Base-by-base conservation (phyloP, 2,113 vertebrate genomes). In the Trematocara nigrifrons region DNA sequence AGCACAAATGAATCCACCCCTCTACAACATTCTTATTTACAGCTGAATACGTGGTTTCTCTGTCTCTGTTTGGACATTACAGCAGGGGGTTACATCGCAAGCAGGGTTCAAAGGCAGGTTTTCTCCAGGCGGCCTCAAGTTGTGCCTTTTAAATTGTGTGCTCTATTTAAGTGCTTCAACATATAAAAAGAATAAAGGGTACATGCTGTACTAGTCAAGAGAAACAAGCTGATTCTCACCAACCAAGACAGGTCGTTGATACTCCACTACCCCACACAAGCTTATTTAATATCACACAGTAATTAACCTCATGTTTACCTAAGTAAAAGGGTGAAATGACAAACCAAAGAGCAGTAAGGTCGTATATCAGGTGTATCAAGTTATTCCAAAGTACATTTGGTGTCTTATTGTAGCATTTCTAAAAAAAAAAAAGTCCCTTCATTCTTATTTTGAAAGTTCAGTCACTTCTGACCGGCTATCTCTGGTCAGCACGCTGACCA, bases 71-170 rank as follows among this genome's bases (percentile, higher is more conserved):
- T 15, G 82, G 49, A 85, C 64, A 49, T 38, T 71, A 79, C 40
- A 76, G 64, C 52, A 35, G 87, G 51, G 18, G 33, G 83, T 61
- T 80, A 54, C 74, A 71, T 79, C 18, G 71, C 71, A 45, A 80
- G 53, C 52, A 52, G 76, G 61, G 81, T 91, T 89, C 81, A 93
- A 88, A 90, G 87, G 78, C 74, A 86, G 53, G 71, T 84, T 79
- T 86, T 83, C 56, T 84, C 29, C 53, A 71, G 51, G 81, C 54
- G 38, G 82, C 83, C 86, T 18, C 18, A 5, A 85, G 80, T 90
- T 64, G 61, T 81, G 53, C 77, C 87, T 85, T 82, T 82, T 86
- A 66, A 84, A 79, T 26, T 42, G 16, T 5, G 20, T 56, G 6
- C 16, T 71, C 66, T 69, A 53, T 82, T 77, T n/a, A 86, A 82